Conservation (phyloP, 1,140 invertebrate genomes). For the Apis florea region DNA sequence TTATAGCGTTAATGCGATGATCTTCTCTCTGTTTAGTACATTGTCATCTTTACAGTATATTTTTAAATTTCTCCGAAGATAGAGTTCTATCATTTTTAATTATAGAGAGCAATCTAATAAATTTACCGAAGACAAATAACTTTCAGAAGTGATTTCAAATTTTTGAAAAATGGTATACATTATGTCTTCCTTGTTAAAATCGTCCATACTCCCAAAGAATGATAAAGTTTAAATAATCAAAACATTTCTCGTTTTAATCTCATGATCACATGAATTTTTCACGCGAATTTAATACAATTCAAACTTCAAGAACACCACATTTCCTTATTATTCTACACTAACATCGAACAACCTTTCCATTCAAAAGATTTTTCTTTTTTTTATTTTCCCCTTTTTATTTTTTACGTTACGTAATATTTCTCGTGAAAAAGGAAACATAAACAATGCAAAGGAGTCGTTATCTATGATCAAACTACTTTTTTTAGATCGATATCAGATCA, state of each 20-base stretch:
- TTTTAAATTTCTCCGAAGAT: too few species aligned
- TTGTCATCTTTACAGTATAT: too few species aligned
- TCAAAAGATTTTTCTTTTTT: background rate
- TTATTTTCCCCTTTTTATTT: background rate
- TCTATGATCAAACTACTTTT: constrained; percentile 6
- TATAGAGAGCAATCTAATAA: background rate
- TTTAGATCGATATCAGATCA: background rate
- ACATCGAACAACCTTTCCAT: too few species aligned
- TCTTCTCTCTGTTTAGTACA: too few species aligned
- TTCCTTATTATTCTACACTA: too few species aligned
- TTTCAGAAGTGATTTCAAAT: background rate
- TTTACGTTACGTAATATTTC: too few species aligned
- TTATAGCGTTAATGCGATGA: too few species aligned
- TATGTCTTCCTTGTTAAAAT: background rate
- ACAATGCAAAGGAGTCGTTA: constrained; percentile 60
- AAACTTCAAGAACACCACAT: background rate
- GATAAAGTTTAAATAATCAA: background rate
- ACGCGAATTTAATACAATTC: too few species aligned
- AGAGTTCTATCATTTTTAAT: too few species aligned
- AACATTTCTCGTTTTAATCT: too few species aligned
- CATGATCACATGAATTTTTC: too few species aligned
- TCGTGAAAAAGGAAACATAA: constrained; percentile 11
- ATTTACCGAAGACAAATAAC: background rate
- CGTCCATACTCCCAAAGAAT: background rate
- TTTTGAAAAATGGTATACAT: background rate